Percentiles rank a stretch among this genome's conserved stretches.
These are phyloP conservation scores for Lobophora halterata DNA, from an alignment of 2,888 invertebrate genomes.

Conservation along the genomic window DNA sequence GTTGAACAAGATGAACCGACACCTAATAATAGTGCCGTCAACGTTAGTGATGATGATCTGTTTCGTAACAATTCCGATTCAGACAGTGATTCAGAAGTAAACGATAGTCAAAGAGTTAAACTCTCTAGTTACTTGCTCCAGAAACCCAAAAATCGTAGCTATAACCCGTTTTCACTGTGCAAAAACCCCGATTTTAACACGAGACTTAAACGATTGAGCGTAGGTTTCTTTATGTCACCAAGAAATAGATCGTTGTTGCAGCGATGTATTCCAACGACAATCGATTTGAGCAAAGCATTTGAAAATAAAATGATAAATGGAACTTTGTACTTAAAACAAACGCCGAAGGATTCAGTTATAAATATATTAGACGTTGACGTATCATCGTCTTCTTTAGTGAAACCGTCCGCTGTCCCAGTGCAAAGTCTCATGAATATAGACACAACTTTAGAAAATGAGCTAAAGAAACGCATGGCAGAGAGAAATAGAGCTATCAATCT, in stretches of 20 bases:
- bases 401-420: conserved; percentile 50
- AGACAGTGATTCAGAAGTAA: conserved; percentile 25
- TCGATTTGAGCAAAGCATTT: conserved; percentile 64
- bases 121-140: conserved; percentile 51
- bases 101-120: conserved; percentile 43
- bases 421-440: conserved; percentile 50
- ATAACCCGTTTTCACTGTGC: conserved; percentile 61
- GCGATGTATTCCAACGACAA: conserved; percentile 59
- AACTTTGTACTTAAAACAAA: conserved; percentile 41
- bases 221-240: conserved; percentile 55
- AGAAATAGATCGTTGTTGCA: conserved; percentile 56
- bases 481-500: conserved; percentile 56
- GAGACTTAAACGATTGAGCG: conserved; percentile 55
- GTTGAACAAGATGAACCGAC: conserved; percentile 7
- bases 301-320: conserved; percentile 57
- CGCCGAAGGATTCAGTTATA: conserved; percentile 5
- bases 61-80: conserved; percentile 20
- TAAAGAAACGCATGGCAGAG: conserved; percentile 33
- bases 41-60: conserved; percentile 19
- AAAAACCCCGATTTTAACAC: conserved; percentile 75
- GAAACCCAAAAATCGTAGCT: conserved; percentile 58
- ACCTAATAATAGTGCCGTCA: background rate
- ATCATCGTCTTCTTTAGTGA: conserved; percentile 32
- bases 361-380: conserved; percentile 10
- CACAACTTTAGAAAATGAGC: conserved; percentile 22